phyloP scores from a whole-genome alignment of 2,888 invertebrate genomes.

The Iselma pallidipennis region DNA sequence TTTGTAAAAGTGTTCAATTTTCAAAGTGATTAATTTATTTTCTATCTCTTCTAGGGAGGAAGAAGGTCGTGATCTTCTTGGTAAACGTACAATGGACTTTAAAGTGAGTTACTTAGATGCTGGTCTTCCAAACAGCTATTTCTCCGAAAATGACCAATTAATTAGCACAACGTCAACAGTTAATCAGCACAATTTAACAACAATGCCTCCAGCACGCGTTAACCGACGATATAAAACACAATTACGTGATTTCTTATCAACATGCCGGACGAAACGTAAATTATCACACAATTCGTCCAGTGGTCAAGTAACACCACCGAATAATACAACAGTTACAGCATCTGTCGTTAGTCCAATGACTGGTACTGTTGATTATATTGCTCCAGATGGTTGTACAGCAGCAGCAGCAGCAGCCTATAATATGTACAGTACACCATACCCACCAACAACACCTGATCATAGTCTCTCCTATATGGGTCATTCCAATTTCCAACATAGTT shows the following conservation, averaged over 20 bases:
- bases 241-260: constrained; percentile 88
- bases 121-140: constrained; percentile 87
- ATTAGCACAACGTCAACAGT: constrained; percentile 62
- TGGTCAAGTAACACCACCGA: constrained; percentile 53
- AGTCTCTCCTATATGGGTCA: constrained; percentile 70
- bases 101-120: constrained; percentile 97
- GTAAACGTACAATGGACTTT: constrained; percentile 98
- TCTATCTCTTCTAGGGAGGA: constrained; percentile 84
- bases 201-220: constrained; percentile 74
- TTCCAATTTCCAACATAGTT: constrained; percentile 67
- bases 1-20: not conserved
- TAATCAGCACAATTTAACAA: constrained; percentile 48
- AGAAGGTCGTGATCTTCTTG: constrained; percentile 95
- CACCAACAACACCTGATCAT: constrained; percentile 68
- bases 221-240: constrained; percentile 93
- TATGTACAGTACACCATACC: constrained; percentile 80
- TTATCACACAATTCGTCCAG: constrained; percentile 49
- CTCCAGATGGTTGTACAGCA: constrained; percentile 65
- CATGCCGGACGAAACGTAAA: constrained; percentile 68
- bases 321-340: constrained; percentile 60
- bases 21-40: no score
- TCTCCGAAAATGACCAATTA: constrained; percentile 83
- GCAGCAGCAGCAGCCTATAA: constrained; percentile 66
- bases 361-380: constrained; percentile 67
- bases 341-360: constrained; percentile 61